phyloP scores from a whole-genome alignment of 2,113 vertebrate genomes.

The Scophthalmus maximus region DNA sequence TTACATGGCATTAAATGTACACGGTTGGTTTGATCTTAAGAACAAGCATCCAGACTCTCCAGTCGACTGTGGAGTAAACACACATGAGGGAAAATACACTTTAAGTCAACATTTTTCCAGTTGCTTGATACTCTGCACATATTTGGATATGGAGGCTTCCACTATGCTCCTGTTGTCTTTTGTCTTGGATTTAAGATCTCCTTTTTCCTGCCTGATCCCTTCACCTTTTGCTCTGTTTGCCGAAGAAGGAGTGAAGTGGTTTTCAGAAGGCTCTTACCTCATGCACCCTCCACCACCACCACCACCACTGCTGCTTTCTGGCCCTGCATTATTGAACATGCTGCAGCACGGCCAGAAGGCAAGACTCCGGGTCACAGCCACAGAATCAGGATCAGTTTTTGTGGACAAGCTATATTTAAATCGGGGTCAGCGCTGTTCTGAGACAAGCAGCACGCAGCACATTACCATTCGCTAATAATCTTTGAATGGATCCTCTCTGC shows the following conservation, averaged over 20 bases:
- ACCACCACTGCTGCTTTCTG: conserved; percentile 34
- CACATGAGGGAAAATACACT: conserved; percentile 26
- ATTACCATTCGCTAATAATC: conserved; percentile 56
- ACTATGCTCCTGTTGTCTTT: conserved; percentile 14
- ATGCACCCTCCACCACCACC: conserved; percentile 15
- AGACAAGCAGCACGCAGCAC: conserved; percentile 28
- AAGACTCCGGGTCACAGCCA: conserved; percentile 52
- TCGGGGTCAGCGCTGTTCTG: conserved; percentile 46
- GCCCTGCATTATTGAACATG: conserved; percentile 78
- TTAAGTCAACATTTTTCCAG: conserved; percentile 6
- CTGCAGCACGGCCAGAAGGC: conserved; percentile 59
- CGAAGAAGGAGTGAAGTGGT: conserved; percentile 37
- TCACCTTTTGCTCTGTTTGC: conserved; percentile 41
- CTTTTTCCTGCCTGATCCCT: background rate
- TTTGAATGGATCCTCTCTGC: conserved; percentile 45
- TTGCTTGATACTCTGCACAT: background rate
- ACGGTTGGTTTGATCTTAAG: conserved; percentile 55
- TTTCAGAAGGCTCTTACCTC: conserved; percentile 55
- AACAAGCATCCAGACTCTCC: conserved; percentile 21
- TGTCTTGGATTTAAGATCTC: conserved; percentile 18
- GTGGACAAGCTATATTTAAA: conserved; percentile 61
- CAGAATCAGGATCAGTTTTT: conserved; percentile 50
- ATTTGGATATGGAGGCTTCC: conserved; percentile 12
- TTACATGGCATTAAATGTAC: conserved; percentile 50
- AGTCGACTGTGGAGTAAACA: conserved; percentile 26